Conservation (phyloP, 2,113 vertebrate species). For the Brachionichthys hirsutus region DNA sequence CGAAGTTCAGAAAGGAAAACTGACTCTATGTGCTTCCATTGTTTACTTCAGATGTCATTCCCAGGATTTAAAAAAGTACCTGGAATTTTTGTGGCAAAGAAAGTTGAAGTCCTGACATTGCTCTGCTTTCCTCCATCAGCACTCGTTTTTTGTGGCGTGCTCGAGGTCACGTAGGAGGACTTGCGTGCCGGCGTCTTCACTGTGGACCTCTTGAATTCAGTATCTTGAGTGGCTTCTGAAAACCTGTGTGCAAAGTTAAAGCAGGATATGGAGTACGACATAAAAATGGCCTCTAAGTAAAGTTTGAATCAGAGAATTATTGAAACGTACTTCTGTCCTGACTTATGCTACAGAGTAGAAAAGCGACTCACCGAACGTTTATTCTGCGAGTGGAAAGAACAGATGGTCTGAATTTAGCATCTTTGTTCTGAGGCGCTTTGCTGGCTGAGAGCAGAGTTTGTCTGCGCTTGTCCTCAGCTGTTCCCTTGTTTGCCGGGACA, state of each 20-base stretch:
- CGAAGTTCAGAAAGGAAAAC: neutral
- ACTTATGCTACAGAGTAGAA: neutral
- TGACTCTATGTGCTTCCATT: neutral
- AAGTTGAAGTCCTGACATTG: conserved; percentile 2
- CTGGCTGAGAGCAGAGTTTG: conserved; percentile 55
- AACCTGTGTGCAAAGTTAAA: conserved; percentile 76
- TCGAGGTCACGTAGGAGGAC: conserved; percentile 69
- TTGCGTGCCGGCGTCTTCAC: conserved; percentile 89
- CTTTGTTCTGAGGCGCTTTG: conserved; percentile 39
- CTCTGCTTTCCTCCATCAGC: conserved; percentile 21
- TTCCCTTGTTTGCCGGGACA: conserved; percentile 41
- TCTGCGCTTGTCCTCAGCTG: conserved; percentile 37
- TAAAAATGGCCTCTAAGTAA: too few relatives aligned
- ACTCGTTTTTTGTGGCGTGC: conserved; percentile 53
- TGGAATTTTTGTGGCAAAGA: conserved; percentile 58
- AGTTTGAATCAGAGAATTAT: too few relatives aligned
- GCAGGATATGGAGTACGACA: neutral
- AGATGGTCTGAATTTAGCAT: conserved; percentile 71
- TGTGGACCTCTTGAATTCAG: conserved; percentile 85
- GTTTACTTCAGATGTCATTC: neutral
- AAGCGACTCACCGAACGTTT: conserved; percentile 84
- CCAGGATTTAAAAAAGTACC: conserved; percentile 25
- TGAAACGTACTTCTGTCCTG: neutral
- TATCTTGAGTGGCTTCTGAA: conserved; percentile 85
- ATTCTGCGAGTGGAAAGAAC: conserved; percentile 84